Evolutionary conservation across 1,140 invertebrate genomes (phyloP).

Genomic region (Drosophila subpulchrella): DNA sequence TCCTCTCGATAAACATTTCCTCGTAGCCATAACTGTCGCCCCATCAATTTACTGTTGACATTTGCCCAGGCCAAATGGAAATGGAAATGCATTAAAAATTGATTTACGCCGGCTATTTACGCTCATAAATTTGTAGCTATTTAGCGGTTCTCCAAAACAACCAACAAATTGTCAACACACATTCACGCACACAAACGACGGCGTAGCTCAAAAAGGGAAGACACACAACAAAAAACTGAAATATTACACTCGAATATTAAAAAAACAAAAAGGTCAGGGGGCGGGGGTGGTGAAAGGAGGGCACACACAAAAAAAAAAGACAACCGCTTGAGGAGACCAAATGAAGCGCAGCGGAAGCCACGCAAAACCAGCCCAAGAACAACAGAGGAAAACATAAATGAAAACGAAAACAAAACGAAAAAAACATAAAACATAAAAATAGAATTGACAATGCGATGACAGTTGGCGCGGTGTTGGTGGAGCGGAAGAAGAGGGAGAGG

Average conservation of each 20-base stretch:
- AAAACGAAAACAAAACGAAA: constrained; percentile 58
- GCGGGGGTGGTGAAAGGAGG: neutral
- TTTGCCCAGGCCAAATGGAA: constrained; percentile 51
- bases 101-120: constrained; percentile 73
- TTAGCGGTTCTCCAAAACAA: constrained; percentile 72
- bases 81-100: constrained; percentile 82
- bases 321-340: constrained; percentile 44
- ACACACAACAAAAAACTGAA: constrained; percentile 60
- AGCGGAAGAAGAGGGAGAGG: constrained; percentile 7
- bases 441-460: constrained; percentile 80
- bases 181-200: constrained; percentile 27
- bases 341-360: constrained; percentile 73
- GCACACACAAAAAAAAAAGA: constrained; percentile 9
- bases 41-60: constrained; percentile 74
- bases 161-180: constrained; percentile 78
- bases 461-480: constrained; percentile 47
- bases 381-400: constrained; percentile 60
- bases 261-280: constrained; percentile 41
- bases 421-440: constrained; percentile 82
- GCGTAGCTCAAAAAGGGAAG: constrained; percentile 20
- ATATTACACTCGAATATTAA: constrained; percentile 79
- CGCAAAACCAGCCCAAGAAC: constrained; percentile 41
- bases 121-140: constrained; percentile 82
- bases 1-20: constrained; percentile 43
- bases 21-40: constrained; percentile 23